These are phyloP conservation scores for Aricia artaxerxes DNA, from an alignment of 2,888 invertebrate genomes.

Conservation along the genomic window DNA sequence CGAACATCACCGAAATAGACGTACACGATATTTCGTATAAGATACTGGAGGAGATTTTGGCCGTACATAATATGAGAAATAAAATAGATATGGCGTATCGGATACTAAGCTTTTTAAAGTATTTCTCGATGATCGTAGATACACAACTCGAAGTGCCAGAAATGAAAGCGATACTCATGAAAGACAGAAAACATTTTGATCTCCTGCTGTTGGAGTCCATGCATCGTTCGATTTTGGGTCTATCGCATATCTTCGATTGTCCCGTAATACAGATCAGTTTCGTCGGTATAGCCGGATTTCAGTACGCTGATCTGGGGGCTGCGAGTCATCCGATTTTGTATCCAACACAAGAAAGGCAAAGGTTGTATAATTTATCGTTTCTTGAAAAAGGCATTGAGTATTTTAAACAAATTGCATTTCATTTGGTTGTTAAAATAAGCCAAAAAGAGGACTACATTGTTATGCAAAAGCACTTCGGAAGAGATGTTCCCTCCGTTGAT, in stretches of 20 bases:
- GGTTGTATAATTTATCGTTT: slow-evolving; percentile 40
- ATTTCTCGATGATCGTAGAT: slow-evolving; percentile 35
- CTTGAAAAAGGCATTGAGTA: slow-evolving; percentile 44
- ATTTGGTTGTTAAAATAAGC: slow-evolving; percentile 15
- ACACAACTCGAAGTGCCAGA: slow-evolving; percentile 36
- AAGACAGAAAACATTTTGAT: slow-evolving; percentile 40
- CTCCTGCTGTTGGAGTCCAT: slow-evolving; percentile 43
- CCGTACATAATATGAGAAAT: background rate
- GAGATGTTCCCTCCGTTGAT: slow-evolving; percentile 42
- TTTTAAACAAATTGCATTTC: background rate
- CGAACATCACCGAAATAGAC: slow-evolving; percentile 56
- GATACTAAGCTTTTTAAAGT: slow-evolving; percentile 35
- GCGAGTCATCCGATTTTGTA: slow-evolving; percentile 39
- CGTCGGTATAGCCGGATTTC: slow-evolving; percentile 41
- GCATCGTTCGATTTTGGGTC: slow-evolving; percentile 37
- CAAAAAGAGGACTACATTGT: slow-evolving; percentile 40
- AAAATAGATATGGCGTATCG: slow-evolving; percentile 3
- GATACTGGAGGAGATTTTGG: slow-evolving; percentile 40
- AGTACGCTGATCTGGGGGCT: slow-evolving; percentile 41
- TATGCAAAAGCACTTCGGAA: slow-evolving; percentile 46
- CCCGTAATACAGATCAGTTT: slow-evolving; percentile 53
- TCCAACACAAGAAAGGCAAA: slow-evolving; percentile 35
- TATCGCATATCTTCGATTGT: slow-evolving; percentile 49
- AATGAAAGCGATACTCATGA: slow-evolving; percentile 37
- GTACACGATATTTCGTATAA: slow-evolving; percentile 56